Evolutionary conservation across 2,888 invertebrate species (phyloP).

Genomic region (Danaus chrysippus): DNA sequence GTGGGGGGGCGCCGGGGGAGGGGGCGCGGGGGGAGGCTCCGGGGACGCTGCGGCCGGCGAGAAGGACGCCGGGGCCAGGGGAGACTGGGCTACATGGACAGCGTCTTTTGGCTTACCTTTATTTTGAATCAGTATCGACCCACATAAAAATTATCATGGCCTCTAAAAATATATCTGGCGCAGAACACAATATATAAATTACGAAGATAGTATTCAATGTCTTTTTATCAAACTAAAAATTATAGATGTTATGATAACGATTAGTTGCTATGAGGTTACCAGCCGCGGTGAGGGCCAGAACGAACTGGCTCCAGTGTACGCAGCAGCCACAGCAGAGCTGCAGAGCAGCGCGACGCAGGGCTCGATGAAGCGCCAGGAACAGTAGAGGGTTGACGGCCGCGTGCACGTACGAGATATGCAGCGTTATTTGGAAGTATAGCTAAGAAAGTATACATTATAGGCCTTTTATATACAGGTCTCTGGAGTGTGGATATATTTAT

Average conservation of each 20-base stretch:
- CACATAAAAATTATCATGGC: background rate
- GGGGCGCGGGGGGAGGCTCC: conserved; percentile 80
- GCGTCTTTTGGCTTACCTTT: background rate
- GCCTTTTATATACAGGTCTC: no score
- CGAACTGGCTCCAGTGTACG: conserved; percentile 81
- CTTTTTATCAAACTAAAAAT: no score
- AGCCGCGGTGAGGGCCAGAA: conserved; percentile 74
- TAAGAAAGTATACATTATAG: conserved; percentile 26
- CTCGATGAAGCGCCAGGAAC: conserved; percentile 88
- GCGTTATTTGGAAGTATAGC: conserved; percentile 85
- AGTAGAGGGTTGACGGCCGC: conserved; percentile 91
- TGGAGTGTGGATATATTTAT: no score
- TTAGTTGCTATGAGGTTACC: conserved; percentile 44
- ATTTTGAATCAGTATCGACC: background rate
- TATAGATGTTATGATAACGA: background rate
- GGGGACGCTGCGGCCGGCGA: conserved; percentile 78
- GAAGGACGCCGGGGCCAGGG: conserved; percentile 80
- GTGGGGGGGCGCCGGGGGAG: conserved; percentile 67
- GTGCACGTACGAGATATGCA: conserved; percentile 93
- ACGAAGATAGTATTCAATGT: no score
- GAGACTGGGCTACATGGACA: conserved; percentile 68
- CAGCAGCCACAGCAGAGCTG: conserved; percentile 88
- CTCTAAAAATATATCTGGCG: background rate
- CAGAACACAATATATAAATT: no score
- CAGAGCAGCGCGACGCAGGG: conserved; percentile 84